Evolutionary conservation across 2,113 vertebrate species (phyloP).

Genomic region (Gila orcuttii): DNA sequence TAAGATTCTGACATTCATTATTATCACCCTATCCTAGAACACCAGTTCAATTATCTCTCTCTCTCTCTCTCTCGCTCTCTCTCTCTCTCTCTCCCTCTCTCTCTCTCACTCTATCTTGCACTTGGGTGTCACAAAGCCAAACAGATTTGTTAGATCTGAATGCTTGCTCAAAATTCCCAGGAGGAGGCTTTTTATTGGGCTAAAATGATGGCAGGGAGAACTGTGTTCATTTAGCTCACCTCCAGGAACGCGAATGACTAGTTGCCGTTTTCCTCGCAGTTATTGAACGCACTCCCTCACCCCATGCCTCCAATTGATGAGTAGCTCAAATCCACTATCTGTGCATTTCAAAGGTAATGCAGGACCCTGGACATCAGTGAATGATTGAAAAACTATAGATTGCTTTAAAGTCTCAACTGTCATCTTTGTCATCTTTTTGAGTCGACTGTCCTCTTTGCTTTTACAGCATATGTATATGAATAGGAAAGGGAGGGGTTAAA

Average conservation of each 20-base stretch:
- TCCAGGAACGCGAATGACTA: neutral
- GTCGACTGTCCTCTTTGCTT: neutral
- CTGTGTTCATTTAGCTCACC: conserved; percentile 3
- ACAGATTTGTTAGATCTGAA: neutral
- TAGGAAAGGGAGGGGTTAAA: too few species aligned
- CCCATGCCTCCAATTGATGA: neutral
- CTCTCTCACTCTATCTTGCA: neutral
- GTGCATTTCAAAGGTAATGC: neutral
- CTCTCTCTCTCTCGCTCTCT: neutral
- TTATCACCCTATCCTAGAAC: conserved; percentile 53
- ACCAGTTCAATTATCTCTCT: conserved; percentile 19
- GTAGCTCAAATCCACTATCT: conserved; percentile 7
- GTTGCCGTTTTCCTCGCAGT: neutral
- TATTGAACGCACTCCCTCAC: conserved; percentile 6
- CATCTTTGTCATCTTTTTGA: neutral
- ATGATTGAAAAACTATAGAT: neutral
- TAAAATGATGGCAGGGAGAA: neutral
- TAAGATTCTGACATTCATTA: conserved; percentile 55
- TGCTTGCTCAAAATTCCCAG: neutral
- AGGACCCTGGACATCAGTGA: neutral
- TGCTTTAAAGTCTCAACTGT: neutral
- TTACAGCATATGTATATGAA: too few species aligned
- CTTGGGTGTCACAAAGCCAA: conserved; percentile 5
- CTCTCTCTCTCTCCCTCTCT: neutral
- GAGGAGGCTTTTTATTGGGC: neutral